These are phyloP conservation scores for Villa cingulata DNA, from an alignment of 2,888 invertebrate species.

Conservation along the genomic window DNA sequence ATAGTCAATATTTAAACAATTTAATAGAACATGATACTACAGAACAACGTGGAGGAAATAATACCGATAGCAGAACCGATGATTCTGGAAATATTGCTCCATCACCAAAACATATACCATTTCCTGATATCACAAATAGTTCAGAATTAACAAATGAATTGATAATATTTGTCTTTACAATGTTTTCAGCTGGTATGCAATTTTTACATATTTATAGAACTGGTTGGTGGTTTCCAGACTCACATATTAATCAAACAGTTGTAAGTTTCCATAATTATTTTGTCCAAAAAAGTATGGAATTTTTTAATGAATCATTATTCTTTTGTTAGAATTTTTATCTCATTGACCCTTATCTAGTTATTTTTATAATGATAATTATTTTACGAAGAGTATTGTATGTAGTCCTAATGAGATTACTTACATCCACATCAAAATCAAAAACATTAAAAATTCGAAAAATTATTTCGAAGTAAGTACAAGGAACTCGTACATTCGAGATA, in stretches of 20 bases:
- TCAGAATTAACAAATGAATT: conserved; percentile 75
- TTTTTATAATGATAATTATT: conserved; percentile 69
- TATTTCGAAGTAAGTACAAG: conserved; percentile 23
- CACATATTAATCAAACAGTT: conserved; percentile 75
- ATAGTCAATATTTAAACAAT: background rate
- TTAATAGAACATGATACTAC: background rate
- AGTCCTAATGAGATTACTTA: conserved; percentile 40
- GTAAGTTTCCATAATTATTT: conserved; percentile 42
- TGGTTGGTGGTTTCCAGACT: conserved; percentile 94
- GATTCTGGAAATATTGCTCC: background rate
- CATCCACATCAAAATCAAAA: conserved; percentile 38
- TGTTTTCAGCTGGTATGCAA: conserved; percentile 70
- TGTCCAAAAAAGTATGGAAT: background rate
- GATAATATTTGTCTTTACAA: conserved; percentile 67
- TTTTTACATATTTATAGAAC: conserved; percentile 90
- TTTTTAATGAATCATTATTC: background rate
- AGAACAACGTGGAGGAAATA: background rate
- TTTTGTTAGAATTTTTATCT: conserved; percentile 80
- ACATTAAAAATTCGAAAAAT: conserved; percentile 19
- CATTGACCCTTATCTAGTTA: conserved; percentile 77
- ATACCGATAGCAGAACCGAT: background rate
- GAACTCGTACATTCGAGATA: no score
- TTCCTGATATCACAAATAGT: conserved; percentile 63
- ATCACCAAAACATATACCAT: conserved; percentile 66
- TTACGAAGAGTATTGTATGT: conserved; percentile 65